These are phyloP conservation scores for Muscicapa striata DNA, from an alignment of 2,797 vertebrate genomes.

Conservation along the genomic window DNA sequence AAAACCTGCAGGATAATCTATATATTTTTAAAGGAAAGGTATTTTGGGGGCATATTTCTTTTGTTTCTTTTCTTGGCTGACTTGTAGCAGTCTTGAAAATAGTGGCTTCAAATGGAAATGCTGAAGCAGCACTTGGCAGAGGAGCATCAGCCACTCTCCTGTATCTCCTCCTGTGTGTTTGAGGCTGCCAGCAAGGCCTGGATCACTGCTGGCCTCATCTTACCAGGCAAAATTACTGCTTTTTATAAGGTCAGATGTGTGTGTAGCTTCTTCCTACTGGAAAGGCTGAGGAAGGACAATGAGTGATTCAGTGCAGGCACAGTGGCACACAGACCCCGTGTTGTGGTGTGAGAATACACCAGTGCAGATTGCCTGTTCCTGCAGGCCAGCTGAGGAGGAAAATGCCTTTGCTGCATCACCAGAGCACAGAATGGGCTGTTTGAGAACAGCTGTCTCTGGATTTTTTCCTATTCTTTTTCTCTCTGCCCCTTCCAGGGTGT, in stretches of 20 bases:
- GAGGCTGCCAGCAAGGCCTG: conserved; percentile 26
- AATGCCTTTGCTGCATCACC: conserved; percentile 14
- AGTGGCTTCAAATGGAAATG: not conserved
- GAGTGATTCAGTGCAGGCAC: conserved; percentile 36
- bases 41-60: not conserved
- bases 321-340: not conserved
- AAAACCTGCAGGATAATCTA: not conserved
- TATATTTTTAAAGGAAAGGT: not conserved
- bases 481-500: not conserved
- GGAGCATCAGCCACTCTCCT: not conserved
- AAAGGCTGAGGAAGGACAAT: conserved; percentile 42
- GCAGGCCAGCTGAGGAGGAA: conserved; percentile 21
- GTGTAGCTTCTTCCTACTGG: conserved; percentile 63
- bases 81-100: not conserved
- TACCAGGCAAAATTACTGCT: conserved; percentile 8
- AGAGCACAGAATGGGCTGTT: conserved; percentile 6
- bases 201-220: not conserved
- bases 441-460: not conserved
- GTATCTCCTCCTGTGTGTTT: not conserved
- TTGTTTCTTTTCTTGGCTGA: not conserved
- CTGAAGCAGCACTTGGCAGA: not conserved
- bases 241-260: conserved; percentile 59
- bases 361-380: conserved; percentile 7
- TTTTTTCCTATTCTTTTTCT: not conserved
- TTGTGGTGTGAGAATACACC: conserved; percentile 20